Percentiles rank a stretch among this genome's conserved stretches.
Evolutionary conservation across 2,113 vertebrate genomes (phyloP).

Genomic region (Oncorhynchus tshawytscha): DNA sequence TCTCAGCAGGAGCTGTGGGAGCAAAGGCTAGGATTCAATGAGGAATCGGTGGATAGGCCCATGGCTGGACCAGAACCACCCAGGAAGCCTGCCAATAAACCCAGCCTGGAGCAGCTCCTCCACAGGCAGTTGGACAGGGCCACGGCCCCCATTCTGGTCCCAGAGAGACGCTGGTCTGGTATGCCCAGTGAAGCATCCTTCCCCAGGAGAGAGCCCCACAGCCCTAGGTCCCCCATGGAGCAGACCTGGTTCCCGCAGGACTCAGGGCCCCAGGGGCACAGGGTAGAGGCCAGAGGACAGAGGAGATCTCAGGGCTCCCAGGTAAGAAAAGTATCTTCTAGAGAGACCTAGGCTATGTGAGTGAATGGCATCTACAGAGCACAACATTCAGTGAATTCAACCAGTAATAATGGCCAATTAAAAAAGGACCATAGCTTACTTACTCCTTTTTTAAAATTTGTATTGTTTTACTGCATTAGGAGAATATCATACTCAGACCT

Average conservation of each 20-base stretch:
- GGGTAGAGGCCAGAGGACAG: constrained; percentile 20
- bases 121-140: constrained; percentile 36
- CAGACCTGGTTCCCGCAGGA: constrained; percentile 50
- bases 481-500: no score
- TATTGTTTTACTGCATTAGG: no score
- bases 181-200: constrained; percentile 15
- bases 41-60: constrained; percentile 57
- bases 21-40: constrained; percentile 27
- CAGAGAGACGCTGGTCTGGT: constrained; percentile 47
- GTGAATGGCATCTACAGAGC: no score
- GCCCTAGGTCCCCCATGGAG: constrained; percentile 12
- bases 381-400: no score
- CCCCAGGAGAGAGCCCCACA: constrained; percentile 30
- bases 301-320: constrained; percentile 56
- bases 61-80: constrained; percentile 31
- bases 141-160: neutral
- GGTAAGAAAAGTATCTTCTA: constrained; percentile 49
- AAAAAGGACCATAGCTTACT: no score
- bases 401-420: no score
- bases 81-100: constrained; percentile 36
- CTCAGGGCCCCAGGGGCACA: constrained; percentile 23
- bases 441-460: no score
- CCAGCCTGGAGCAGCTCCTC: constrained; percentile 52
- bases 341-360: neutral
- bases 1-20: constrained; percentile 63